Conservation (phyloP, 2,888 invertebrate species). For the Argyra leucocephala region DNA sequence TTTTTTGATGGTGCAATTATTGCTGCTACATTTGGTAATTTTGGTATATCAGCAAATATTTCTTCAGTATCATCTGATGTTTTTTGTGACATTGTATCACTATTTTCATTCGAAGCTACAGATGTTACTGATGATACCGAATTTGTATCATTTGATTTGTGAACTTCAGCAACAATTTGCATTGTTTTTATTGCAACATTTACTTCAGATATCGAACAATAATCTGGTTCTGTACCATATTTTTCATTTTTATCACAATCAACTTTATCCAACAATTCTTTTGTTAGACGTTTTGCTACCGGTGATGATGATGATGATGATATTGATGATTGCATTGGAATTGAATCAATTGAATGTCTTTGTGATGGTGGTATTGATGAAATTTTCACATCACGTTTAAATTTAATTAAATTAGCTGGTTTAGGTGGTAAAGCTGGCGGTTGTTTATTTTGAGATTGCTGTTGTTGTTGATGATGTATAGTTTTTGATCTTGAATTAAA, state of each 20-base stretch:
- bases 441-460: constrained; percentile 33
- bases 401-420: constrained; percentile 61
- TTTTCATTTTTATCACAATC: constrained; percentile 22
- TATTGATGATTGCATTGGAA: constrained; percentile 17
- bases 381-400: constrained; percentile 45
- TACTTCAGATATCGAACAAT: constrained; percentile 67
- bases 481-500: constrained; percentile 10
- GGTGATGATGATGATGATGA: constrained; percentile 24
- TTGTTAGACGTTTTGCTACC: constrained; percentile 31
- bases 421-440: constrained; percentile 72
- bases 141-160: constrained; percentile 30
- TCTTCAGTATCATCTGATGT: constrained; percentile 40
- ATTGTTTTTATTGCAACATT: constrained; percentile 40
- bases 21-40: constrained; percentile 64
- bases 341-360: constrained; percentile 30
- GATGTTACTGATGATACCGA: constrained; percentile 22
- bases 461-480: constrained; percentile 31
- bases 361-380: constrained; percentile 26
- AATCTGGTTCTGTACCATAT: constrained; percentile 54
- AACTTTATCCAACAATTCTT: constrained; percentile 27
- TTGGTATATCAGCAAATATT: constrained; percentile 54
- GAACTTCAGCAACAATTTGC: constrained; percentile 49
- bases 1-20: constrained; percentile 55
- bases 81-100: constrained; percentile 31
- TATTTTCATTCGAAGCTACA: constrained; percentile 24